Percentiles rank a stretch among this genome's conserved stretches.
These are phyloP conservation scores for Pterocles gutturalis DNA, from an alignment of 2,113 vertebrate genomes.

Conservation along the genomic window DNA sequence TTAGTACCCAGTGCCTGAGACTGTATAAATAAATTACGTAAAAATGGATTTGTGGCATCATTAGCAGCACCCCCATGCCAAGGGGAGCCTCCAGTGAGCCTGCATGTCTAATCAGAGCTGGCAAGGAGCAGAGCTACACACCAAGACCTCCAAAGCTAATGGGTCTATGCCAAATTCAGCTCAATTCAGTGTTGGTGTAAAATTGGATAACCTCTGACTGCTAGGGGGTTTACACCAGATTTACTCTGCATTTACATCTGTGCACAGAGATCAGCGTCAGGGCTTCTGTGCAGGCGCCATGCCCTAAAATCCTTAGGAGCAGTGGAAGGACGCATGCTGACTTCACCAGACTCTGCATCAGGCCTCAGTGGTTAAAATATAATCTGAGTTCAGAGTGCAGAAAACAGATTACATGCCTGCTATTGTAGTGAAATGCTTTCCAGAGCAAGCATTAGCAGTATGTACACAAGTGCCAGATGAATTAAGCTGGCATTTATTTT, in stretches of 20 bases:
- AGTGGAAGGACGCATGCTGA: fast-evolving
- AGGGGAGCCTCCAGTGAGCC: conserved; percentile 18
- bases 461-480: conserved; percentile 38
- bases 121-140: conserved; percentile 17
- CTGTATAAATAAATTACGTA: conserved; percentile 39
- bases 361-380: conserved; percentile 23
- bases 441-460: conserved; percentile 28
- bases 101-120: conserved; percentile 32
- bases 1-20: conserved; percentile 4
- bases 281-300: too few relatives aligned
- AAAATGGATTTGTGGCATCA: conserved; percentile 18
- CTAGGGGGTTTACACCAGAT: not conserved
- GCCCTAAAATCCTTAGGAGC: not conserved
- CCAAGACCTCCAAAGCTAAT: not conserved
- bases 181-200: not conserved
- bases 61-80: conserved; percentile 34
- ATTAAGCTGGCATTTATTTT: conserved; percentile 45
- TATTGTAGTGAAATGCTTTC: conserved; percentile 30
- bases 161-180: not conserved
- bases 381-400: conserved; percentile 52
- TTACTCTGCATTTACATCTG: not conserved
- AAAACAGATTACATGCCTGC: conserved; percentile 42
- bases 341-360: not conserved
- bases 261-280: not conserved
- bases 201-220: not conserved